phyloP scores from a whole-genome alignment of 2,888 invertebrate genomes.

The Eupsilia transversa region DNA sequence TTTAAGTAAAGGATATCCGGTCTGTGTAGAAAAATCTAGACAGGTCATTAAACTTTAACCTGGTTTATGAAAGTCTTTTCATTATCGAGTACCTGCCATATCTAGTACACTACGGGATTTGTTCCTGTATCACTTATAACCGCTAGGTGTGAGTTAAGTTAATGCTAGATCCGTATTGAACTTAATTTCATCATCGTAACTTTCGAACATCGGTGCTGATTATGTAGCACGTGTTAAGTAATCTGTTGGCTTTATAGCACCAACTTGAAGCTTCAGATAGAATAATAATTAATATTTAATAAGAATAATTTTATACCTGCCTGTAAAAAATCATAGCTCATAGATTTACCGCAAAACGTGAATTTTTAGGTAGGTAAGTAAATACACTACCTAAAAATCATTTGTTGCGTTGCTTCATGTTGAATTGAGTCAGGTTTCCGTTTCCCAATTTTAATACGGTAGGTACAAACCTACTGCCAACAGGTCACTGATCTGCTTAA shows the following conservation, averaged over 20 bases:
- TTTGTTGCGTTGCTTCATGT: background rate
- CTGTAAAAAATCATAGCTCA: background rate
- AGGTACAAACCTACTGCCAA: background rate
- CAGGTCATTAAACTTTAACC: background rate
- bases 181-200: constrained; percentile 31
- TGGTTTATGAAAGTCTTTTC: background rate
- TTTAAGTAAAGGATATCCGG: constrained; percentile 3
- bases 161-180: constrained; percentile 16
- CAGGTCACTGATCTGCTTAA: background rate
- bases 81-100: background rate
- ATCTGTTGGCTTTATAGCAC: background rate
- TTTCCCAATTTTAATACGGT: too few species aligned
- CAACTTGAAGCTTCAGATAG: too few species aligned
- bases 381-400: background rate
- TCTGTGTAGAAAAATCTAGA: background rate
- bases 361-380: background rate
- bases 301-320: background rate
- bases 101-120: background rate
- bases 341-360: background rate
- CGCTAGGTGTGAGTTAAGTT: constrained; percentile 7
- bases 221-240: constrained; percentile 34
- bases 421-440: background rate
- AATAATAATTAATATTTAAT: too few species aligned
- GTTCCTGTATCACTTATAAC: background rate
- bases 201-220: constrained; percentile 18